Conservation (phyloP, 2,797 vertebrate species). For the Poeciliopsis paucimaculata region DNA sequence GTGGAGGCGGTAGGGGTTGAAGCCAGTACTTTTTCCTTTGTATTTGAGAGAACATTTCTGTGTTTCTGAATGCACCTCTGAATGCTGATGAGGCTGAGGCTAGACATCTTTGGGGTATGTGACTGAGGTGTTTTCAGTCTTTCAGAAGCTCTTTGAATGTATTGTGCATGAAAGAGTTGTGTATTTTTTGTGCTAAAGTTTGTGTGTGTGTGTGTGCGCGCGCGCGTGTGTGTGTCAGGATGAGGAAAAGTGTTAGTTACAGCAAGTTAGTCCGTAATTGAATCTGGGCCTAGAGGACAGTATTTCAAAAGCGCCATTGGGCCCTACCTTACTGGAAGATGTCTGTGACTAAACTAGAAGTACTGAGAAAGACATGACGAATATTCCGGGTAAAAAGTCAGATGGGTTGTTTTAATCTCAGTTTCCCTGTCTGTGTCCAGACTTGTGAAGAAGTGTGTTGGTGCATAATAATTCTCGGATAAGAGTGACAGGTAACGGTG, state of each 20-base stretch:
- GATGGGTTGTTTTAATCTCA: slow-evolving; percentile 35
- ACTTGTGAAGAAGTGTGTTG: slow-evolving; percentile 63
- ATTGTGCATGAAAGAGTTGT: slow-evolving; percentile 47
- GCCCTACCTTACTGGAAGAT: not conserved
- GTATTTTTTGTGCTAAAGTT: slow-evolving; percentile 42
- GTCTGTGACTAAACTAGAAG: slow-evolving; percentile 54
- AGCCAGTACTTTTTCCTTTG: slow-evolving; percentile 62
- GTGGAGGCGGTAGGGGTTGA: slow-evolving; percentile 22
- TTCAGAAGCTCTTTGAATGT: slow-evolving; percentile 11
- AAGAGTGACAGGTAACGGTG: slow-evolving; percentile 80
- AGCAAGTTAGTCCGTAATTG: slow-evolving; percentile 43
- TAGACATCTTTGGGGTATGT: slow-evolving; percentile 36
- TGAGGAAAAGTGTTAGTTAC: slow-evolving; percentile 14
- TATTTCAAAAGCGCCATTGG: not conserved
- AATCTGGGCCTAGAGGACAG: not conserved
- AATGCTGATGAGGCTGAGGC: slow-evolving; percentile 42
- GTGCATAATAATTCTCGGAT: slow-evolving; percentile 32
- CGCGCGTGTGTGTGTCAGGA: slow-evolving; percentile 22
- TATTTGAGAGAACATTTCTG: slow-evolving; percentile 42
- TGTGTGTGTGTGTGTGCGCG: slow-evolving; percentile 47
- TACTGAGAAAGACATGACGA: slow-evolving; percentile 25
- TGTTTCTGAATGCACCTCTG: slow-evolving; percentile 42
- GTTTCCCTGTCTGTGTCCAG: slow-evolving; percentile 54
- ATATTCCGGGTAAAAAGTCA: slow-evolving; percentile 14
- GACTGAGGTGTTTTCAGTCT: slow-evolving; percentile 26